Conservation (phyloP, 2,888 invertebrate species). For the Acleris holmiana region DNA sequence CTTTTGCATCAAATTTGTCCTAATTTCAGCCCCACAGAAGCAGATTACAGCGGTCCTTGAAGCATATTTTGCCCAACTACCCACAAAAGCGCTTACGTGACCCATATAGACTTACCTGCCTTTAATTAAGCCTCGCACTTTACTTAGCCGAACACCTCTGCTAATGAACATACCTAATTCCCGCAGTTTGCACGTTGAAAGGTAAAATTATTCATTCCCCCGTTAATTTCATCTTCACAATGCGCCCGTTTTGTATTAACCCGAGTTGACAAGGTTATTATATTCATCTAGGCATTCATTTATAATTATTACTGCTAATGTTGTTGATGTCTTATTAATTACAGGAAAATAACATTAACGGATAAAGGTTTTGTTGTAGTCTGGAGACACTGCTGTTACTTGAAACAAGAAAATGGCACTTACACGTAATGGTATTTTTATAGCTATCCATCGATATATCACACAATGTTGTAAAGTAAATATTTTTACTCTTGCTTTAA, state of each 20-base stretch:
- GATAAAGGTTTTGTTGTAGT: background rate
- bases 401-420: no score
- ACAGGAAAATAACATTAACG: background rate
- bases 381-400: no score
- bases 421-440: no score
- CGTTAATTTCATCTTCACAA: constrained; percentile 34
- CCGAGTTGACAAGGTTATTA: constrained; percentile 21
- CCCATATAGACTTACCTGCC: constrained; percentile 24
- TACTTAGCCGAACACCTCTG: constrained; percentile 22
- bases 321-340: background rate
- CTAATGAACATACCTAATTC: constrained; percentile 30
- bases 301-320: constrained; percentile 12
- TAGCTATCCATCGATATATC: no score
- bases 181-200: constrained; percentile 29
- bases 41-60: background rate
- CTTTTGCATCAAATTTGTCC: no score
- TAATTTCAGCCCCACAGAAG: background rate
- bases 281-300: constrained; percentile 5
- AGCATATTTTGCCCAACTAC: constrained; percentile 7
- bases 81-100: constrained; percentile 18
- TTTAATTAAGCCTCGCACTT: constrained; percentile 33
- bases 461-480: no score
- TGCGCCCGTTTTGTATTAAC: constrained; percentile 20
- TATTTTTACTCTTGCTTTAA: no score
- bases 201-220: constrained; percentile 31